Conservation (phyloP, 2,113 vertebrate species). For the Mastomys coucha region DNA sequence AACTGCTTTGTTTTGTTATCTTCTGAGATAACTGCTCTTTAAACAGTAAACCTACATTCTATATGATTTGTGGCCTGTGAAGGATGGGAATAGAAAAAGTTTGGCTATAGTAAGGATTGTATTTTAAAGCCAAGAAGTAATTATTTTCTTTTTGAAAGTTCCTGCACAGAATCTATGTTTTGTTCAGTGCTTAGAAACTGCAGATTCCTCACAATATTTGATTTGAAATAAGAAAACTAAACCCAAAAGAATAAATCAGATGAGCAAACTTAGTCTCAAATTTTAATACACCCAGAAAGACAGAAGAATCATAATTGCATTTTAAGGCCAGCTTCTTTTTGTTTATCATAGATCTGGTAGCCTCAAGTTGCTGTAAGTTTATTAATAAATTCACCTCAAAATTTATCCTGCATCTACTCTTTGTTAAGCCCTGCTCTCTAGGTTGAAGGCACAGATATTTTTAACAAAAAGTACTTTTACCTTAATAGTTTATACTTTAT, state of each 20-base stretch:
- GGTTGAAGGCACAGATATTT: background rate
- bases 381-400: background rate
- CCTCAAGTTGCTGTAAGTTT: background rate
- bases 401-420: background rate
- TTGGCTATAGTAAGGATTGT: background rate
- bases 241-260: background rate
- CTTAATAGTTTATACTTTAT: conserved; percentile 7
- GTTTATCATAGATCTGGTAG: background rate
- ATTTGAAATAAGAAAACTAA: background rate
- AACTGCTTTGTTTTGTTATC: background rate
- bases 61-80: background rate
- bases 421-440: background rate
- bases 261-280: background rate
- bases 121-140: background rate
- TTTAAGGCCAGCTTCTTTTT: background rate
- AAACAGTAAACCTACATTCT: background rate
- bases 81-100: background rate
- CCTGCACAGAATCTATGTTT: background rate
- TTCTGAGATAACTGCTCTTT: background rate
- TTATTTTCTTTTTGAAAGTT: background rate
- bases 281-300: background rate
- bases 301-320: background rate
- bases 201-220: background rate
- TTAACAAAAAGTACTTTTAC: background rate
- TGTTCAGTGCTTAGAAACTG: background rate